Evolutionary conservation across 2,888 invertebrate genomes (phyloP).

Genomic region (Corbicula japonica): DNA sequence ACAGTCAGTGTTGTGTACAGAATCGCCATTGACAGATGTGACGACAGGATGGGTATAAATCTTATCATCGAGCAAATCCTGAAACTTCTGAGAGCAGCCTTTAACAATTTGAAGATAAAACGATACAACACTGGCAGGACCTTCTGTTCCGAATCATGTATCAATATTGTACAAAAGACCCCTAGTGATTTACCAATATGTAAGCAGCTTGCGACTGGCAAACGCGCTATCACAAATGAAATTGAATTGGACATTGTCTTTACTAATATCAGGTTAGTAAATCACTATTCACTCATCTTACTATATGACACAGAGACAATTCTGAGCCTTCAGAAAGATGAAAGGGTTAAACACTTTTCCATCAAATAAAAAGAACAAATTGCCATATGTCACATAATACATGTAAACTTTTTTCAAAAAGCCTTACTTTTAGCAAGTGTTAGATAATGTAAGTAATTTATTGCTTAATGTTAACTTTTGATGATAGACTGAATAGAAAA

Average conservation of each 20-base stretch:
- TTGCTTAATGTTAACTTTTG: no score
- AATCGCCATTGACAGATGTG: conserved; percentile 19
- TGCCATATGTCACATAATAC: no score
- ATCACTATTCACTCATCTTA: neutral
- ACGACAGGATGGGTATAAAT: neutral
- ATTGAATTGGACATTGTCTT: neutral
- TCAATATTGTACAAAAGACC: conserved; percentile 2
- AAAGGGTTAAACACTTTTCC: no score
- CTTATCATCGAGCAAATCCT: neutral
- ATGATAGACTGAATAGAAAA: no score
- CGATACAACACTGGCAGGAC: neutral
- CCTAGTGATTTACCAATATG: neutral
- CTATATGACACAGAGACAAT: neutral
- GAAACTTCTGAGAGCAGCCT: neutral
- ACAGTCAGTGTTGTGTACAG: neutral
- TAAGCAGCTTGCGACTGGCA: neutral
- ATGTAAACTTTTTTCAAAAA: no score
- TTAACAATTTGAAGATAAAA: neutral
- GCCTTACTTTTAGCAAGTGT: no score
- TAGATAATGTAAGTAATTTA: no score
- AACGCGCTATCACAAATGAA: neutral
- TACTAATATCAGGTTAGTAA: conserved; percentile 9
- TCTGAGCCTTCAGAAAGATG: no score
- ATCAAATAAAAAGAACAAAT: no score
- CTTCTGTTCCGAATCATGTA: conserved; percentile 14